These are phyloP conservation scores for Clusia tigrina DNA, from an alignment of 2,888 invertebrate species.

Conservation along the genomic window DNA sequence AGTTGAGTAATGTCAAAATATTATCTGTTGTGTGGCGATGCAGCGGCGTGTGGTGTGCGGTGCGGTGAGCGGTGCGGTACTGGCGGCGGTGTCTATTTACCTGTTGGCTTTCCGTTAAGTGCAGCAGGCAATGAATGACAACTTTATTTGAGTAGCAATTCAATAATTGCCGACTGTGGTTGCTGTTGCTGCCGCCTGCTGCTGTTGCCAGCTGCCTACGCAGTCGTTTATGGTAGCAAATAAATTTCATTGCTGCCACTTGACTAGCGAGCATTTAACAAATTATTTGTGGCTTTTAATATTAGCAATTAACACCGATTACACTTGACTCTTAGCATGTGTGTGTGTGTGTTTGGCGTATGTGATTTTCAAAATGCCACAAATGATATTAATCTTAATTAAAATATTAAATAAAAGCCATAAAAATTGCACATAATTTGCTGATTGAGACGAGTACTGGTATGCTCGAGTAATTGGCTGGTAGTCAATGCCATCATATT, in stretches of 20 bases:
- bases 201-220: background rate
- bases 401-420: too few relatives aligned
- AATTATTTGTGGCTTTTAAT: background rate
- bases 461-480: too few relatives aligned
- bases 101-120: background rate
- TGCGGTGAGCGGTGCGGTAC: background rate
- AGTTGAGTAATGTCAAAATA: conserved; percentile 1
- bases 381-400: too few relatives aligned
- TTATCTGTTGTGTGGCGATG: background rate
- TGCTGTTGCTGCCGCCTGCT: conserved; percentile 6
- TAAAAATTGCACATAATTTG: too few relatives aligned
- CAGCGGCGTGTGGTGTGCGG: background rate
- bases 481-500: too few relatives aligned
- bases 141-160: background rate
- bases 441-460: too few relatives aligned
- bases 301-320: background rate
- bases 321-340: too few relatives aligned
- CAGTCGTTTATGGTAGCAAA: background rate
- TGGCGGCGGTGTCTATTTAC: background rate
- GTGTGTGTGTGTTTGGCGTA: too few relatives aligned
- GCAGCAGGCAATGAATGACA: background rate
- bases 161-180: background rate
- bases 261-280: background rate
- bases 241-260: background rate
- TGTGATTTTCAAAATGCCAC: too few relatives aligned